phyloP scores from a whole-genome alignment of 2,888 invertebrate species.

The Enoplolaimus lenunculus region DNA sequence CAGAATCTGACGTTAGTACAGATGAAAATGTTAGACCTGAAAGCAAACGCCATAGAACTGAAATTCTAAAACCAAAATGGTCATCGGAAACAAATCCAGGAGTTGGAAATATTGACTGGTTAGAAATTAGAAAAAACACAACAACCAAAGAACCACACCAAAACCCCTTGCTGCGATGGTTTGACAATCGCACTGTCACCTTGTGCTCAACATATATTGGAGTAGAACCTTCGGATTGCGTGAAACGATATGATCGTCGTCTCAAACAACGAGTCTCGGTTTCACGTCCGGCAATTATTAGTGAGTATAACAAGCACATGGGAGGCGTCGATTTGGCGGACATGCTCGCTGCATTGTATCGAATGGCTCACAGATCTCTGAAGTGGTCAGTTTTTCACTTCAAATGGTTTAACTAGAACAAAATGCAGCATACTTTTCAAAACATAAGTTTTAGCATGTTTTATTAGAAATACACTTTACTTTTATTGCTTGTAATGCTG shows the following conservation, averaged over 20 bases:
- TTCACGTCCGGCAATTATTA: conserved; percentile 22
- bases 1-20: too few species aligned
- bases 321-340: conserved; percentile 23
- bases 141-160: neutral
- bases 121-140: neutral
- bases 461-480: too few species aligned
- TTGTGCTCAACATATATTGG: neutral
- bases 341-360: conserved; percentile 17
- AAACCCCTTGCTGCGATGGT: neutral
- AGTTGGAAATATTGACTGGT: neutral
- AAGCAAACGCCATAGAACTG: too few species aligned
- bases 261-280: conserved; percentile 7
- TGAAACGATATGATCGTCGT: neutral
- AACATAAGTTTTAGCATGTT: too few species aligned
- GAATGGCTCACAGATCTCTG: neutral
- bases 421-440: neutral
- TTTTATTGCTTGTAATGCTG: too few species aligned
- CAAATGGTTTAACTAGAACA: too few species aligned
- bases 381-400: too few species aligned
- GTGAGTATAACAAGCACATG: conserved; percentile 25
- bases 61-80: too few species aligned
- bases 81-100: conserved; percentile 21
- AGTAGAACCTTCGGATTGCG: neutral
- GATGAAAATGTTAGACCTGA: too few species aligned
- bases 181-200: neutral